Evolutionary conservation across 2,113 vertebrate species (phyloP), one percentile per base, ranked within the genome.

Genomic region (Casuarius casuarius): DNA sequence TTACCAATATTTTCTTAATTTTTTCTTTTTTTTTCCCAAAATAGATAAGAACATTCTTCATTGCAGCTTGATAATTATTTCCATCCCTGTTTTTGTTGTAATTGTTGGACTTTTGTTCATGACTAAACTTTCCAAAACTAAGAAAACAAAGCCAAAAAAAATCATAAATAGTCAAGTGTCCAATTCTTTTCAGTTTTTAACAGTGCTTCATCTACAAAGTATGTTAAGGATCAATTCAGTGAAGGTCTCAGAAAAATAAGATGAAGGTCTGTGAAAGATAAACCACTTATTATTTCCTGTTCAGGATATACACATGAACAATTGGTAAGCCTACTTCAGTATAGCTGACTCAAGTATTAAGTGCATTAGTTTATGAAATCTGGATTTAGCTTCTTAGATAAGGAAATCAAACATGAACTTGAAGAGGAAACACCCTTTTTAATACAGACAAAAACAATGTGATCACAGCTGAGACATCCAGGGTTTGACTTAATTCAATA

Each of bases 21-120:
- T 65, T 48, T 80, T 76, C 51, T 17, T 31, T 80, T 74, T 54
- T 17, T 17, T 29, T 40, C 40, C 23, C 79, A 44, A 87, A 88
- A 54, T 6, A 33, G 18, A 35, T 26, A 59, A 48, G 73, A 78
- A 77, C 54, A 18, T 26, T 23, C 1, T 0, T 61, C 21, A 92
- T 59, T 97, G 90, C 49, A 72, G 46, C 44, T 74, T 93, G 79
- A n/a, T 21, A 40, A 95, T 91, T 38, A 48, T 21, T 95, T 77
- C 23, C 6, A 35, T 7, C 29, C 26, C 12, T 46, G 67, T 92
- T 72, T 95, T 92, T 85, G 8, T 33, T 70, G 72, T 26, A 75
- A 62, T 10, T 86, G 17, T 44, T 84, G 51, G 67, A 63, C 5
- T 61, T 48, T 90, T 84, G 56, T 9, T 93, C 62, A 44, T 33